Evolutionary conservation across 2,113 vertebrate genomes (phyloP).

Genomic region (Hymenochirus boettgeri): DNA sequence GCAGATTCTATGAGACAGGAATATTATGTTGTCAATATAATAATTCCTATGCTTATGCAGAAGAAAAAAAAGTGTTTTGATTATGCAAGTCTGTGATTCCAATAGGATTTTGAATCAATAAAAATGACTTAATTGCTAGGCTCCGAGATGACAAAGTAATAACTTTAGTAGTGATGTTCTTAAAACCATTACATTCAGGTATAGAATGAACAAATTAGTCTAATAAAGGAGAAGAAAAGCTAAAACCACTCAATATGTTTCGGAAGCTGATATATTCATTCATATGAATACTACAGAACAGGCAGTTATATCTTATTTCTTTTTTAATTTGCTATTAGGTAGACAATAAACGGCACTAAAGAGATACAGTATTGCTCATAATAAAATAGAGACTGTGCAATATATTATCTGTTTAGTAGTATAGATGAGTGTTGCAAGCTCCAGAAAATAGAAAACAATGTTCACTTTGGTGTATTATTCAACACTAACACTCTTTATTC

Average conservation of each 20-base stretch:
- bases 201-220: slow-evolving; percentile 34
- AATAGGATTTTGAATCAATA: slow-evolving; percentile 31
- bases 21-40: slow-evolving; percentile 26
- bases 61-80: slow-evolving; percentile 27
- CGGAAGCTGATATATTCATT: background rate
- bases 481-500: slow-evolving; percentile 2
- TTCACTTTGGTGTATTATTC: background rate
- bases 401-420: too few relatives aligned
- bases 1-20: background rate
- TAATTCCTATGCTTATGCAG: slow-evolving; percentile 38
- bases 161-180: slow-evolving; percentile 20
- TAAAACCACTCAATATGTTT: slow-evolving; percentile 22
- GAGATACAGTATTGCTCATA: too few relatives aligned
- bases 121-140: slow-evolving; percentile 37
- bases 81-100: slow-evolving; percentile 29
- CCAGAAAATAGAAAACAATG: background rate
- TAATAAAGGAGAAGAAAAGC: slow-evolving; percentile 15
- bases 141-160: slow-evolving; percentile 39
- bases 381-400: too few relatives aligned
- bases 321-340: background rate
- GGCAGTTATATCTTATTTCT: background rate
- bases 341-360: background rate
- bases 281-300: background rate
- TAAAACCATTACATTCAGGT: slow-evolving; percentile 21
- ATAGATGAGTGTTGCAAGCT: too few relatives aligned